Evolutionary conservation across 2,888 invertebrate genomes (phyloP), one percentile per base, ranked within the genome.

Genomic region (Neoscelio sp.): DNA sequence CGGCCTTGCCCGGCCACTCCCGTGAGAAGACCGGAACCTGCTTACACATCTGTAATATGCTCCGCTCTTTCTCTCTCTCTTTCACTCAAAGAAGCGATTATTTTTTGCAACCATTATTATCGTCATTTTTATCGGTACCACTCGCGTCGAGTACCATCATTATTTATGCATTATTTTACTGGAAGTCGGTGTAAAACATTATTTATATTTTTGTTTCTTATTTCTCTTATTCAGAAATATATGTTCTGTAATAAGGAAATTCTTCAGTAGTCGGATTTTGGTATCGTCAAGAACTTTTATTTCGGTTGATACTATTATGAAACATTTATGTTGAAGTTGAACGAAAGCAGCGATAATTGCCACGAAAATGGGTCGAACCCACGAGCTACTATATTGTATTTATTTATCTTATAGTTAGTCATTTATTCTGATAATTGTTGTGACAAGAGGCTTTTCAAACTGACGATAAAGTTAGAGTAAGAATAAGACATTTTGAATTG

Each of bases 21-120:
- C 71, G 77, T 77, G 77, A 77, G 80, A 80, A 74, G 80, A 74
- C 76, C 74, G 58, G 73, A 60, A 73, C 77, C 73, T 50, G 64
- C 76, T 73, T 62, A 48, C 64, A 40, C 58, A 67, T 58, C 35
- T 50, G 40, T 48, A 60, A 46, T 76, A 74, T 58, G 26, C 42
- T 42, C 42, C 23, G 6, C 65, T 58, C 50, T 12, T n/a, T 50
- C 50, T 65, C 74, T 48, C 54, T 58, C 54, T 65, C 58, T 58
- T 15, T 67, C 62, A 75, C 68, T 75, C 44, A 40, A 46, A 58
- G 26, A 38, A 33, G 38, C 70, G 64, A 52, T 62, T 56, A 68
- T 40, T 68, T 76, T 70, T 70, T 76, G 68, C 42, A 38, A 30
- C 56, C 65, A 56, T 64, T 64, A 76, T 76, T 76, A 76, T 56